Base-by-base conservation (phyloP, 2,888 invertebrate genomes). In the Helicoverpa assulta region DNA sequence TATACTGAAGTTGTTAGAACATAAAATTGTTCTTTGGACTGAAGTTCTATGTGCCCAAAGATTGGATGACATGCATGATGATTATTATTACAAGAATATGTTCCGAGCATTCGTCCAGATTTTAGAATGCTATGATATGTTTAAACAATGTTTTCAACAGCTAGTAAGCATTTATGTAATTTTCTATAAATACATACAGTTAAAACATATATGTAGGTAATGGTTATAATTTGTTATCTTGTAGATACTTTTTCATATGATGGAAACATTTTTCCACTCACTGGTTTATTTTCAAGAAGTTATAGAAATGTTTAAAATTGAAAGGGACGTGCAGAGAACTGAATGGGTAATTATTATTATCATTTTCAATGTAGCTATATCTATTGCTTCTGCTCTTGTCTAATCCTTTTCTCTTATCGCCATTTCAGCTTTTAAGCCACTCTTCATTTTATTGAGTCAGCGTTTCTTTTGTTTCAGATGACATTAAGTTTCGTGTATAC, bases 101-200 rank as follows among this genome's bases (percentile, higher is more conserved):
- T 79, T 73, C 43, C 21, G 66, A 33, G 21, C 54, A 3, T 78
- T 60, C 26, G n/a, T 26, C n/a, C 40, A 78, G 19, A 78, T 78
- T 43, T 43, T 74, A 8, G 6, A 66, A n/a, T 74, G 74, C 56
- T 76, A 58, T 47, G 8, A 65, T 18, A 18, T 43, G 7, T 62
- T 65, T 33, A 70, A 67, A 65, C 6, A 14, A 6, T 19, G 54
- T 52, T 73, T 62, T 26, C 67, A 66, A 40, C 21, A 50, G 12
- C 50, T 43, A 0, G 76, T 79, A 62, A 76, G 76, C 68, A 52
- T 4, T 1, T 18, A 1, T 43, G 5, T 43, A 3, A 2, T 16
- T 4, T 47, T 33, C 33, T 10, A 33, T 33, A 8, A 33, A 33
- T 8, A 8, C 1, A 33, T 33, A 8, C 33, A 7, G 33, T 33